phyloP scores from a whole-genome alignment of 2,797 vertebrate genomes.

The Sebastolobus alascanus region DNA sequence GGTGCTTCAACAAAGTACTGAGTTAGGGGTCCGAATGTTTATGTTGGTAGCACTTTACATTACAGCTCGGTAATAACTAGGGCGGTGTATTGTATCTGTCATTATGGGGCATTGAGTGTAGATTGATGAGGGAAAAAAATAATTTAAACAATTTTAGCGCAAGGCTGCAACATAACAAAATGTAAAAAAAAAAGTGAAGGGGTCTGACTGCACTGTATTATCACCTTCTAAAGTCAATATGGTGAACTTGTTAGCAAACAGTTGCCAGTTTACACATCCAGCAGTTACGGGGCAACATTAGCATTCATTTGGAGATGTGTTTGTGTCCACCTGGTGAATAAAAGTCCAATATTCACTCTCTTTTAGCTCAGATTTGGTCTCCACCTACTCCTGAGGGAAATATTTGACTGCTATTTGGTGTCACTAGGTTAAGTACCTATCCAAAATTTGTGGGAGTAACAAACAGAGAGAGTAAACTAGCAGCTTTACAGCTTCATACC shows the following conservation, averaged over 20 bases:
- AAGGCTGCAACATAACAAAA: background rate
- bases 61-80: too few relatives aligned
- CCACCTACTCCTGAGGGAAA: background rate
- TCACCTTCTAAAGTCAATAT: too few relatives aligned
- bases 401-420: background rate
- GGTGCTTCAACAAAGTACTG: background rate
- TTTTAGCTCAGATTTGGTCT: background rate
- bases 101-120: background rate
- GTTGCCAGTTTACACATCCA: background rate
- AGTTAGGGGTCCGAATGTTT: background rate
- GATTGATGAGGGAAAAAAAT: background rate
- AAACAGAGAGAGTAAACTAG: background rate
- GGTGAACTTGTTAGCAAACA: background rate
- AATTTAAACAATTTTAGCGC: background rate
- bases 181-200: background rate
- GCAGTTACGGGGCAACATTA: background rate
- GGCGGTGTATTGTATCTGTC: background rate
- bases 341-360: background rate
- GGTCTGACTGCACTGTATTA: too few relatives aligned
- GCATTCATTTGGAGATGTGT: background rate
- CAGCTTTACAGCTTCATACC: constrained; percentile 1
- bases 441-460: background rate
- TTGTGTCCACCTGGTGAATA: background rate
- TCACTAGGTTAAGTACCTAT: background rate
- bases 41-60: too few relatives aligned